Percentiles rank a stretch among this genome's conserved stretches.
Evolutionary conservation across 2,888 invertebrate genomes (phyloP).

Genomic region (Chaetogeoica ovagalla): DNA sequence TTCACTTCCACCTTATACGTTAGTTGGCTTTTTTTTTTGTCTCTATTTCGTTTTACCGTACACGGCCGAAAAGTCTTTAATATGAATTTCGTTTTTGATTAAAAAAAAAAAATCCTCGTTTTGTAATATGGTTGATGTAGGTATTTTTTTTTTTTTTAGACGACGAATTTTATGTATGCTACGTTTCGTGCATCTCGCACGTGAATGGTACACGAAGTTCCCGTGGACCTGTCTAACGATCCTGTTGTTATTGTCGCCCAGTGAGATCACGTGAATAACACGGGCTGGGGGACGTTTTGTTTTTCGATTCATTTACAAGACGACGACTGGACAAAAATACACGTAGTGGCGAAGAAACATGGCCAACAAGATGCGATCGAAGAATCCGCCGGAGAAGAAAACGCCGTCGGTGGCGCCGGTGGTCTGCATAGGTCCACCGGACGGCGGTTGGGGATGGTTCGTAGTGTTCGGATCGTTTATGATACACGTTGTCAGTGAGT

Average conservation of each 20-base stretch:
- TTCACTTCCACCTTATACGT: too few relatives aligned
- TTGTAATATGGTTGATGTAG: too few relatives aligned
- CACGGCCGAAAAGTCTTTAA: too few relatives aligned
- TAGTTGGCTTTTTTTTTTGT: too few relatives aligned
- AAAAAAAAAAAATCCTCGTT: too few relatives aligned
- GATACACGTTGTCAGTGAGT: constrained; percentile 93
- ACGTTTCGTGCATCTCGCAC: not conserved
- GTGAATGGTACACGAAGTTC: constrained; percentile 20
- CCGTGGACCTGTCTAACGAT: not conserved
- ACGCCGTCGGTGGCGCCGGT: constrained; percentile 62
- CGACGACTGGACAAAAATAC: not conserved
- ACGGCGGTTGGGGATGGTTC: constrained; percentile 95
- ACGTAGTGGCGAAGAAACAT: not conserved
- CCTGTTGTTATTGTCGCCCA: not conserved
- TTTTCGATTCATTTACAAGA: not conserved
- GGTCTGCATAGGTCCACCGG: constrained; percentile 68
- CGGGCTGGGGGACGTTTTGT: not conserved
- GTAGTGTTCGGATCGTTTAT: constrained; percentile 94
- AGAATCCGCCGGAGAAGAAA: constrained; percentile 40
- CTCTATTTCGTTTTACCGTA: too few relatives aligned
- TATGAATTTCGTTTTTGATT: too few relatives aligned
- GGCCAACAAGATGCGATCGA: constrained; percentile 32
- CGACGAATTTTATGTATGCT: not conserved
- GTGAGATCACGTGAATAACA: not conserved
- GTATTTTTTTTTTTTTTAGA: not conserved